phyloP scores from a whole-genome alignment of 2,113 vertebrate species.

The Chlamydotis undulata region DNA sequence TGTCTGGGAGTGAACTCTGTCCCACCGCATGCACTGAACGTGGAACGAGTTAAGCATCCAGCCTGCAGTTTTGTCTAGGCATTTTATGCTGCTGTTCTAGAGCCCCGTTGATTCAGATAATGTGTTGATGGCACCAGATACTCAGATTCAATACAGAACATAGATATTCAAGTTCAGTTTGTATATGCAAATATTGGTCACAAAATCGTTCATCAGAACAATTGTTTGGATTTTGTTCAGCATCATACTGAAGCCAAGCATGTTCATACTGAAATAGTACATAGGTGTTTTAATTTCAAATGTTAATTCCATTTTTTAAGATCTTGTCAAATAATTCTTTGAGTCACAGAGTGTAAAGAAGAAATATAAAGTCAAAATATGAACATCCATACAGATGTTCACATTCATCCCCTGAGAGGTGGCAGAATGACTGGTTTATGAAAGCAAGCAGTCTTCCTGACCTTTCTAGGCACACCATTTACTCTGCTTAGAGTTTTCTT shows the following conservation, averaged over 20 bases:
- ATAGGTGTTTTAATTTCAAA: neutral
- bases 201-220: neutral
- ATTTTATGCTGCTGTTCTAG: neutral
- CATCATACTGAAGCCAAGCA: neutral
- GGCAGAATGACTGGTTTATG: neutral
- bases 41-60: neutral
- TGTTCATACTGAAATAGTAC: neutral
- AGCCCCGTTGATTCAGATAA: neutral
- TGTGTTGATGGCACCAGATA: neutral
- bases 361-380: neutral
- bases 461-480: neutral
- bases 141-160: neutral
- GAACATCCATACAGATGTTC: neutral
- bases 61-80: neutral
- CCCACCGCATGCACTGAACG: rapidly evolving
- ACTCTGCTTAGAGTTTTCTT: neutral
- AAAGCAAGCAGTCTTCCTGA: neutral
- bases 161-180: neutral
- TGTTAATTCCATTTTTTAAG: neutral
- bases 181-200: neutral
- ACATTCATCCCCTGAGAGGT: neutral
- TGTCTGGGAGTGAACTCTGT: neutral
- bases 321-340: neutral
- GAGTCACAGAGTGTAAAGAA: neutral
- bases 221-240: neutral